phyloP scores from a whole-genome alignment of 2,113 vertebrate genomes.

The Callaeas wilsoni region DNA sequence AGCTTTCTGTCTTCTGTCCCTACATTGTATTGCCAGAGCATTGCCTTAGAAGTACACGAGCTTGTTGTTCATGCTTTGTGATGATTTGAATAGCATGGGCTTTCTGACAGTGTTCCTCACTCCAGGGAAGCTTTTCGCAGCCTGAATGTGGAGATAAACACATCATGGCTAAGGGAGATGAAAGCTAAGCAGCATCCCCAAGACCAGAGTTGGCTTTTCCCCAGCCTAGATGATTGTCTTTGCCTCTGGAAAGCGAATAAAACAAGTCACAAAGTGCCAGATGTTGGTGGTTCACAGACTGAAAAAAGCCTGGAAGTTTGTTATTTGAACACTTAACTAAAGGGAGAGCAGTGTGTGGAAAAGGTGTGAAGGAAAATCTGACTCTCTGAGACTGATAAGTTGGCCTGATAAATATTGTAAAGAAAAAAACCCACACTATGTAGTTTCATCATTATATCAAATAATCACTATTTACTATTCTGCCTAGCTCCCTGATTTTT shows the following conservation, averaged over 20 bases:
- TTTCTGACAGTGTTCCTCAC: not conserved
- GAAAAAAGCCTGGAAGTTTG: not conserved
- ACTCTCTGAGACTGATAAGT: not conserved
- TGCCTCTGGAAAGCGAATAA: not conserved
- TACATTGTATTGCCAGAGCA: not conserved
- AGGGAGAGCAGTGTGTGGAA: not conserved
- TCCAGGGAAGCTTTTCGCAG: not conserved
- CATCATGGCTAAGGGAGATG: not conserved
- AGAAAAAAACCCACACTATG: accelerated
- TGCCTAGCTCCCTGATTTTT: not conserved
- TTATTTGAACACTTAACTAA: not conserved
- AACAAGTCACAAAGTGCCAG: not conserved
- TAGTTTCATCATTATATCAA: not conserved
- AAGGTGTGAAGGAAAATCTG: not conserved
- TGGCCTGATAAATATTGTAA: not conserved
- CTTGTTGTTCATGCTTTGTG: not conserved
- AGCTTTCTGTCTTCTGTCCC: not conserved
- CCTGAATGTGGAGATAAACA: not conserved
- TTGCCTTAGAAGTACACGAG: not conserved
- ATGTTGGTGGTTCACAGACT: not conserved
- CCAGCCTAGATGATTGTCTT: not conserved
- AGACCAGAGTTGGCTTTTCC: not conserved
- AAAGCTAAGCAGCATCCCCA: not conserved
- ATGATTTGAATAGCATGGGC: not conserved
- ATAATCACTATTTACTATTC: not conserved